Evolutionary conservation across 2,113 vertebrate species (phyloP), one percentile per base, ranked within the genome.

Genomic region (Grallaria varia): DNA sequence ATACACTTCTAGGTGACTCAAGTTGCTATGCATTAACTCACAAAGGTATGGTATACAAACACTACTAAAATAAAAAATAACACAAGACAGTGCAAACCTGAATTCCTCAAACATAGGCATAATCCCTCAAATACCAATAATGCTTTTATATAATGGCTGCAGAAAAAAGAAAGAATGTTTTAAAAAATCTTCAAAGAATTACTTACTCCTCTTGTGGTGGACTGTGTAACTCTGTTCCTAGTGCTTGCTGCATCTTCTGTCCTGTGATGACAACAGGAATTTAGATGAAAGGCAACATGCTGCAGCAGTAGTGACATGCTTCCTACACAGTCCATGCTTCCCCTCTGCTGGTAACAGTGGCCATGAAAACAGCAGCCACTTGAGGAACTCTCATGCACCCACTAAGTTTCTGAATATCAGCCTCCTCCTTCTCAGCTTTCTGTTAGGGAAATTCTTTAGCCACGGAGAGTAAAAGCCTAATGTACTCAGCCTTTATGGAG

Each of bases 41-140:
- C 52, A 90, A 84, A 94, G 79, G 58, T 75, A 49, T 10, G 24
- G 60, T 60, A 87, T 63, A 75, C 84, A 96, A 93, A 95, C 76
- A 93, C 22, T 24, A 18, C 56, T 87, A 49, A 84, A 94, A 96
- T 79, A 73, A 86, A 91, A 95, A 90, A 60, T 39, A 95, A 59
- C 49, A 8, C 21, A 74, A 92, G 28, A 52, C 35, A 81, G 8
- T 30, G 66, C 52, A 82, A 89, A 92, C 19, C 74, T 89, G 47
- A 87, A 56, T 62, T 92, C 40, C n/a, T 94, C 45, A 92, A 93
- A 92, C 49, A 77, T 8, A 42, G 67, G 31, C 21, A 84, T 81
- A 84, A 86, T 84, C 64, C 88, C 68, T 74, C 63, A 92, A 91
- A 92, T 53, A 94, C 52, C 62, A 82, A 52, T 72, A 89, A 84